A percentile compares a stretch with the other conserved stretches of the same genome.
phyloP scores from a whole-genome alignment of 2,888 invertebrate genomes.

The Conchocele bisecta region DNA sequence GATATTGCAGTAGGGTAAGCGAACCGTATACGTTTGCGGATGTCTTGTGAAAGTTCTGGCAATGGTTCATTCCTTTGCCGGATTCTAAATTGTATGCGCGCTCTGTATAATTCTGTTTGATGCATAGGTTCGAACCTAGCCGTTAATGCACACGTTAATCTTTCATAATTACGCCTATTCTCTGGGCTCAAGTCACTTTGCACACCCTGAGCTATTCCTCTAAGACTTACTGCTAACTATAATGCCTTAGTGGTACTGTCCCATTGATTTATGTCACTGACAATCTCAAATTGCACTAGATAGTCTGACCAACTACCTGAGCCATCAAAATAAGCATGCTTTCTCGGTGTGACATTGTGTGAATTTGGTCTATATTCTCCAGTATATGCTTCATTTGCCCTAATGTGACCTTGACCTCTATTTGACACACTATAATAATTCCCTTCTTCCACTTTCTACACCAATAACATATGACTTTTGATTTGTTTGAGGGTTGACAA shows the following conservation, averaged over 20 bases:
- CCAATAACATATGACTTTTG: too few species aligned
- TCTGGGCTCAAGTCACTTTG: not conserved
- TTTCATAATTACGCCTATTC: not conserved
- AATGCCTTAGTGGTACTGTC: not conserved
- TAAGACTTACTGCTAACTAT: not conserved
- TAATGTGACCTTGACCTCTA: too few species aligned
- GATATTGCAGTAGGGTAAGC: not conserved
- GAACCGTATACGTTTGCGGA: not conserved
- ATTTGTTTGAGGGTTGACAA: too few species aligned
- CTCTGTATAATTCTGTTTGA: not conserved
- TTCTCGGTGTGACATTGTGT: too few species aligned
- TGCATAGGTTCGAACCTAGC: not conserved
- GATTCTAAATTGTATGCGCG: not conserved
- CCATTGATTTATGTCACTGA: not conserved
- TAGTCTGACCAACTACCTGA: not conserved
- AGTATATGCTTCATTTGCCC: too few species aligned
- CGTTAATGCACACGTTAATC: not conserved
- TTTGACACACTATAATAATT: too few species aligned
- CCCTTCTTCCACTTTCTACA: too few species aligned
- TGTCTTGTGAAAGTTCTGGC: not conserved
- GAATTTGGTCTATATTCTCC: too few species aligned
- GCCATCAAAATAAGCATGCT: not conserved
- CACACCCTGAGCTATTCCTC: not conserved
- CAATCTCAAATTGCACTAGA: not conserved
- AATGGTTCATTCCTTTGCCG: not conserved